These are phyloP conservation scores for Phenacoccus solenopsis DNA, from an alignment of 1,140 invertebrate genomes.

Conservation along the genomic window DNA sequence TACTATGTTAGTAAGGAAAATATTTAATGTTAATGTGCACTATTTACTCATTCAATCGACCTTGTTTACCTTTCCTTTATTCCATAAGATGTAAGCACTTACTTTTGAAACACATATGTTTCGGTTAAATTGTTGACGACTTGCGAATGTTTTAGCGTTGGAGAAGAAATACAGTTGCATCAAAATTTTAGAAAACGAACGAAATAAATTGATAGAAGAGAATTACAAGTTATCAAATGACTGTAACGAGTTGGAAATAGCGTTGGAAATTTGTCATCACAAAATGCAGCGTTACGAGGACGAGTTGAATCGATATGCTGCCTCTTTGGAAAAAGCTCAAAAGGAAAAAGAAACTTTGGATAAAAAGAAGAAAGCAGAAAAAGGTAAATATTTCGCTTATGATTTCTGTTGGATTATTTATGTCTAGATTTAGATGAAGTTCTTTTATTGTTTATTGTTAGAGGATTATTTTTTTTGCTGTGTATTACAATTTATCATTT, in stretches of 20 bases:
- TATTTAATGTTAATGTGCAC: not conserved
- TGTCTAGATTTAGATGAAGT: no score
- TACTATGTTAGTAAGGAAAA: not conserved
- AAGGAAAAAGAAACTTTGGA: not conserved
- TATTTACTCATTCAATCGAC: not conserved
- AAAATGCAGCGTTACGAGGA: not conserved
- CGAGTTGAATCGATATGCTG: not conserved
- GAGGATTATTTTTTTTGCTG: no score
- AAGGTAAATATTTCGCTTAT: not conserved
- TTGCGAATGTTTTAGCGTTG: conserved; percentile 7
- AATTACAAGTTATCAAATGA: not conserved
- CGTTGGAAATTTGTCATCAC: conserved; percentile 5
- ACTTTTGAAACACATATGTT: not conserved
- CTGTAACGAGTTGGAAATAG: not conserved
- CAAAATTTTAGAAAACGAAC: not conserved
- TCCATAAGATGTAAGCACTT: not conserved
- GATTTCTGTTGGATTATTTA: no score
- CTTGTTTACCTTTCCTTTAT: not conserved
- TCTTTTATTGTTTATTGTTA: no score
- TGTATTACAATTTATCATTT: no score
- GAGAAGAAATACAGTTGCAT: not conserved
- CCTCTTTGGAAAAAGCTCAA: not conserved
- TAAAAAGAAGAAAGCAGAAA: not conserved
- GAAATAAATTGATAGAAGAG: not conserved
- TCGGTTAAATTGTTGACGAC: no score